Evolutionary conservation across 2,888 invertebrate genomes (phyloP).

Genomic region (Bembecia ichneumoniformis): DNA sequence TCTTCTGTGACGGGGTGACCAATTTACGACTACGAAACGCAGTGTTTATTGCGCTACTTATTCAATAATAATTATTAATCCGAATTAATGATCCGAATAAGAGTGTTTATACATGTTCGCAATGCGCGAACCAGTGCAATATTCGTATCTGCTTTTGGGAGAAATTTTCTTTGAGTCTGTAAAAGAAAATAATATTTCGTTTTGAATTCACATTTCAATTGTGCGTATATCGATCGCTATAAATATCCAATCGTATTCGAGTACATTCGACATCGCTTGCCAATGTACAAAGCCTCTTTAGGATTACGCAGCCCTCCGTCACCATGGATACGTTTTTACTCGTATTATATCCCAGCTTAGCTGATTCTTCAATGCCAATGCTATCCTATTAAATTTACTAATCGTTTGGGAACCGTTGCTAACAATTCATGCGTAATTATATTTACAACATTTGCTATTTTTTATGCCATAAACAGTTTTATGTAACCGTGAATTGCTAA

Average conservation of each 20-base stretch:
- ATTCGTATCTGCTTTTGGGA: too few relatives aligned
- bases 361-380: slow-evolving; percentile 52
- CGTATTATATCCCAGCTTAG: slow-evolving; percentile 52
- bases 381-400: slow-evolving; percentile 59
- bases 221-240: slow-evolving; percentile 14
- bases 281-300: slow-evolving; percentile 58
- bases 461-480: too few relatives aligned
- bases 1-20: too few relatives aligned
- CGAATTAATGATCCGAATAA: too few relatives aligned
- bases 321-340: slow-evolving; percentile 55
- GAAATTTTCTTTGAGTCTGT: too few relatives aligned
- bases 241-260: slow-evolving; percentile 39
- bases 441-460: background rate
- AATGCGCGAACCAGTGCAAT: too few relatives aligned
- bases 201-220: background rate
- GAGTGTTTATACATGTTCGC: too few relatives aligned
- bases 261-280: slow-evolving; percentile 45
- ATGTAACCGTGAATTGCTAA: too few relatives aligned
- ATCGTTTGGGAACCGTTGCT: slow-evolving; percentile 31
- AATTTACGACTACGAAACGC: too few relatives aligned
- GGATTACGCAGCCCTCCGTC: slow-evolving; percentile 62
- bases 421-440: slow-evolving; percentile 12
- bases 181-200: too few relatives aligned
- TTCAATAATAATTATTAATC: too few relatives aligned
- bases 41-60: too few relatives aligned